These are phyloP conservation scores for Clarias platycephalus DNA, from an alignment of 2,797 vertebrate genomes.

Conservation along the genomic window DNA sequence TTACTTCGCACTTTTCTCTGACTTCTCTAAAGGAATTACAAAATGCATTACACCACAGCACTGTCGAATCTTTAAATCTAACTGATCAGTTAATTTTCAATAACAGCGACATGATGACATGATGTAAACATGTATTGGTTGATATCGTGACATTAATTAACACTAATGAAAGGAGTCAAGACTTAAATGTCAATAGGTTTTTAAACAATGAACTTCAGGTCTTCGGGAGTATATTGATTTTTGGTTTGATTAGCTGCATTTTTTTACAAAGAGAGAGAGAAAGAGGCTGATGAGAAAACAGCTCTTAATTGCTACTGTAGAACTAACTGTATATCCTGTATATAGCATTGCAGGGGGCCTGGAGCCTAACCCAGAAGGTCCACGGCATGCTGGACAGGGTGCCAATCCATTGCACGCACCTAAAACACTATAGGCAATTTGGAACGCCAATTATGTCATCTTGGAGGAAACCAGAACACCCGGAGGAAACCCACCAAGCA, in stretches of 20 bases:
- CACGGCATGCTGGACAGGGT: too few relatives aligned
- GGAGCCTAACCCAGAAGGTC: too few relatives aligned
- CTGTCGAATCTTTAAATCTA: not conserved
- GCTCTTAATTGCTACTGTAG: not conserved
- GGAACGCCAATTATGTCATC: too few relatives aligned
- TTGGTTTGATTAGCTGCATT: not conserved
- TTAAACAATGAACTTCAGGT: slow-evolving; percentile 1
- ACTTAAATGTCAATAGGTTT: not conserved
- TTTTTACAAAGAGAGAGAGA: not conserved
- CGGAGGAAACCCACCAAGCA: too few relatives aligned
- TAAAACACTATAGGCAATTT: too few relatives aligned
- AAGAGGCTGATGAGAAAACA: not conserved
- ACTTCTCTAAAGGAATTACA: not conserved
- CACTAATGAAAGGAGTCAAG: not conserved
- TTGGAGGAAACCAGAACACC: too few relatives aligned
- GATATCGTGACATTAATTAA: not conserved
- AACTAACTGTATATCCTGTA: not conserved
- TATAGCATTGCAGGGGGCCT: too few relatives aligned
- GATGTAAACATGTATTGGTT: not conserved
- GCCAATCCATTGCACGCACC: too few relatives aligned
- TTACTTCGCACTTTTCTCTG: not conserved
- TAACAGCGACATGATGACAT: not conserved
- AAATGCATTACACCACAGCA: not conserved
- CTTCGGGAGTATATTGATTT: not conserved
- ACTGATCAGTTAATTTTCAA: not conserved